These are phyloP conservation scores for Hippopotamus amphibius DNA, from an alignment of 2,113 vertebrate genomes.

Conservation along the genomic window DNA sequence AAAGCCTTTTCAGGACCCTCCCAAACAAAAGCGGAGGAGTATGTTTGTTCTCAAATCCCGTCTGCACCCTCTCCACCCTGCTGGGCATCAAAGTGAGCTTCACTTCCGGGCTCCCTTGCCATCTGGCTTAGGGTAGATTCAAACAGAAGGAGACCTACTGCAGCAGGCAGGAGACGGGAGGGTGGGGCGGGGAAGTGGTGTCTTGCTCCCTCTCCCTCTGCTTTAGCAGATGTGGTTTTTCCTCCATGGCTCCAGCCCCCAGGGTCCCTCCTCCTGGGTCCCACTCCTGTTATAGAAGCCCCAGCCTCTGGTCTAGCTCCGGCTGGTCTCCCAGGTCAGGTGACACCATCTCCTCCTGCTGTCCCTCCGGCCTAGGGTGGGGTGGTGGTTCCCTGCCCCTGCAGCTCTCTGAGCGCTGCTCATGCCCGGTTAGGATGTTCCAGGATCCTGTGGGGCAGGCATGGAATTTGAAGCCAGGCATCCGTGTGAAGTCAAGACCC, in stretches of 20 bases:
- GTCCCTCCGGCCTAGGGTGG: neutral
- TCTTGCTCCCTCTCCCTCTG: neutral
- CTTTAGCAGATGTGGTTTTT: neutral
- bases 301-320: neutral
- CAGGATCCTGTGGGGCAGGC: neutral
- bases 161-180: neutral
- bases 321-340: no score
- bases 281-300: neutral
- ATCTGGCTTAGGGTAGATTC: neutral
- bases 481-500: neutral
- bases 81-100: neutral
- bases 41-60: neutral
- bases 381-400: neutral
- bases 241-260: neutral
- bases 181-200: rapidly evolving
- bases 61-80: neutral
- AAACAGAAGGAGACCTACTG: no score
- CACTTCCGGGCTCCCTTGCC: neutral
- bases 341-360: neutral
- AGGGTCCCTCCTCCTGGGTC: neutral
- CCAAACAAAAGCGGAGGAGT: neutral
- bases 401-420: rapidly evolving
- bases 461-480: neutral
- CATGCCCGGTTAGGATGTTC: rapidly evolving
- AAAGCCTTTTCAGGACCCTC: neutral